phyloP scores from a whole-genome alignment of 2,113 vertebrate species.

The Corythoichthys intestinalis region DNA sequence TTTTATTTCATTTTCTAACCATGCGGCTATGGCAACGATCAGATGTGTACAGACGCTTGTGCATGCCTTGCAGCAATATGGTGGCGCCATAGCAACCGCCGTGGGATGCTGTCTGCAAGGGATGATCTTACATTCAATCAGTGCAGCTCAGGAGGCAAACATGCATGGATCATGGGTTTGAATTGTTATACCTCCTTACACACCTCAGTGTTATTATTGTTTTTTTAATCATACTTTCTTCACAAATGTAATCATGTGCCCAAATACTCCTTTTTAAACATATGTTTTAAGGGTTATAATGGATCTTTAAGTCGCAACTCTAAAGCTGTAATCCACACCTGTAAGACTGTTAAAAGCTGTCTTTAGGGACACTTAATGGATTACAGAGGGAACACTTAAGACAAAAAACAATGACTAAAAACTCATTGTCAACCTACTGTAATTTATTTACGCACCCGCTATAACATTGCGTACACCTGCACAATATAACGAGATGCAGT shows the following conservation, averaged over 20 bases:
- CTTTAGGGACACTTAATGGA: constrained; percentile 35
- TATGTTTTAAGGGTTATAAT: constrained; percentile 46
- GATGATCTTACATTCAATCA: constrained; percentile 56
- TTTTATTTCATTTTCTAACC: constrained; percentile 32
- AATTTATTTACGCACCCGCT: neutral
- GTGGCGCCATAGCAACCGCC: constrained; percentile 61
- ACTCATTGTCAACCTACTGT: neutral
- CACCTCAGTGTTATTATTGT: constrained; percentile 42
- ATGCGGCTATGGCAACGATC: constrained; percentile 65
- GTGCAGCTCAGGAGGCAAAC: constrained; percentile 60
- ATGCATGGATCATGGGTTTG: constrained; percentile 41
- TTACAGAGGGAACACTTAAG: constrained; percentile 31
- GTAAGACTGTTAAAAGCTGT: constrained; percentile 29
- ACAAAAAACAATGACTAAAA: constrained; percentile 31
- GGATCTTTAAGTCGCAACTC: constrained; percentile 34
- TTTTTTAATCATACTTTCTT: constrained; percentile 8
- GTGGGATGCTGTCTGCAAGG: constrained; percentile 47
- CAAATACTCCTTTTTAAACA: constrained; percentile 36
- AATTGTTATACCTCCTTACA: constrained; percentile 12
- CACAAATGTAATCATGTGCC: constrained; percentile 34
- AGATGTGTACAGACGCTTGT: constrained; percentile 52
- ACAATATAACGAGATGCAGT: neutral
- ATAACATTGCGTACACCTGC: neutral
- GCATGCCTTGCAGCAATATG: constrained; percentile 50
- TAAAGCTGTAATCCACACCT: constrained; percentile 42